These are phyloP conservation scores for Neodiprion fabricii DNA, from an alignment of 1,140 invertebrate species.

Conservation along the genomic window DNA sequence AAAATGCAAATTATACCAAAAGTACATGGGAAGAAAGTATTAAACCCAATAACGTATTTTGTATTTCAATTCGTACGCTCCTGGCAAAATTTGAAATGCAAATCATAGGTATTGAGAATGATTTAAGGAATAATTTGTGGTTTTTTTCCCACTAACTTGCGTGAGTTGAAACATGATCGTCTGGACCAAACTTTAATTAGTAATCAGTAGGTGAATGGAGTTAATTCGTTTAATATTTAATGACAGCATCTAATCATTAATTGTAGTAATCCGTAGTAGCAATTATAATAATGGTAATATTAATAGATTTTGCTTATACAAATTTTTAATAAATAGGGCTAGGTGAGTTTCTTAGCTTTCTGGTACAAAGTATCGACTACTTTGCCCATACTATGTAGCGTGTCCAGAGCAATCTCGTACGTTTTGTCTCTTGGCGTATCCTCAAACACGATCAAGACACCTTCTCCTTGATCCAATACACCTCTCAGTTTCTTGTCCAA, in stretches of 20 bases:
- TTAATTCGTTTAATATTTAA: conserved; percentile 31
- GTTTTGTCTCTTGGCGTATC: conserved; percentile 94
- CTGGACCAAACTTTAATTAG: no score
- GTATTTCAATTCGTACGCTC: no score
- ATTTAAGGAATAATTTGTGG: no score
- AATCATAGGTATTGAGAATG: no score
- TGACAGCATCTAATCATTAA: conserved; percentile 45
- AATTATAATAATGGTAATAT: conserved; percentile 37
- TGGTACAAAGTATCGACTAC: conserved; percentile 98
- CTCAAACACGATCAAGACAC: conserved; percentile 97
- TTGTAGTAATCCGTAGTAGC: conserved; percentile 30
- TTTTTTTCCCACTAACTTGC: no score
- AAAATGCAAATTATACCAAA: no score
- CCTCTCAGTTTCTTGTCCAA: conserved; percentile 97
- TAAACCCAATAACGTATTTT: no score
- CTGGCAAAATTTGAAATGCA: no score
- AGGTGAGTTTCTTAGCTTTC: conserved; percentile 98
- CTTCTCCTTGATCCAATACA: conserved; percentile 97
- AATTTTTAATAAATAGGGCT: conserved; percentile 62
- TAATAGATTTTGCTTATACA: conserved; percentile 51
- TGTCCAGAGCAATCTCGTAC: conserved; percentile 95
- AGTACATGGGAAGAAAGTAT: no score
- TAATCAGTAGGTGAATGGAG: background rate
- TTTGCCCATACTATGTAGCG: conserved; percentile 98
- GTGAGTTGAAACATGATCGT: no score